Evolutionary conservation across 2,113 vertebrate species (phyloP), one percentile per base, ranked within the genome.

Genomic region (Oncorhynchus clarkii): DNA sequence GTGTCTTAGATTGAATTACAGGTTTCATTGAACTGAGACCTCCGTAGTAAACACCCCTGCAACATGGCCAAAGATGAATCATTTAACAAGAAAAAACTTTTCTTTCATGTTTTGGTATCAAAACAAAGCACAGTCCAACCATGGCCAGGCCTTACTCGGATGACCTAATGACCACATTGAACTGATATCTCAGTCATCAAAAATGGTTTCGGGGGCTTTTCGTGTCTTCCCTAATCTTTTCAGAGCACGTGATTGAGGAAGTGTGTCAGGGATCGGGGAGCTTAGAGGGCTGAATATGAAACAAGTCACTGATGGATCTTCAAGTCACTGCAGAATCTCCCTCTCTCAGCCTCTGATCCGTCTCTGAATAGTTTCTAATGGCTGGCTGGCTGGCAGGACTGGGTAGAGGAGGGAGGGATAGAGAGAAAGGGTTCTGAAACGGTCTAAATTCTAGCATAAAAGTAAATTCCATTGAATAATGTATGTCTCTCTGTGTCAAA

Each of bases 381-480:
- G 34, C 27, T 27, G 60, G 34, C 34, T 34, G 34, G 67, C 57
- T 59, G 59, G 72, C 77, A 71, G 59, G n/a, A 45, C 24, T 26
- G 20, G 29, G 31, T 39, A 69, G 66, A 82, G 80, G 85, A 82
- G 78, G 82, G 74, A 75, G 67, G 73, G 65, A 20, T 74, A 77
- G 71, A 80, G 73, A 74, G 73, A 71, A 79, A 80, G 84, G 83
- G 70, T 84, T 79, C 80, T 74, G 85, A 87, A 91, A 81, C 81
- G 89, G 86, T 89, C 88, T 88, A 87, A 89, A 89, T 88, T 89
- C 88, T 79, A 78, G 89, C 90, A 91, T 91, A 91, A 90, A 92
- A 91, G 90, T 93, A 91, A 90, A 92, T 91, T 92, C 85, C 85
- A 87, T 90, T 93, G 85, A 88, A 93, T 91, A 90, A 91, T 93